These are phyloP conservation scores for Pomatorhinus ruficollis DNA, from an alignment of 2,113 vertebrate species.

Conservation along the genomic window DNA sequence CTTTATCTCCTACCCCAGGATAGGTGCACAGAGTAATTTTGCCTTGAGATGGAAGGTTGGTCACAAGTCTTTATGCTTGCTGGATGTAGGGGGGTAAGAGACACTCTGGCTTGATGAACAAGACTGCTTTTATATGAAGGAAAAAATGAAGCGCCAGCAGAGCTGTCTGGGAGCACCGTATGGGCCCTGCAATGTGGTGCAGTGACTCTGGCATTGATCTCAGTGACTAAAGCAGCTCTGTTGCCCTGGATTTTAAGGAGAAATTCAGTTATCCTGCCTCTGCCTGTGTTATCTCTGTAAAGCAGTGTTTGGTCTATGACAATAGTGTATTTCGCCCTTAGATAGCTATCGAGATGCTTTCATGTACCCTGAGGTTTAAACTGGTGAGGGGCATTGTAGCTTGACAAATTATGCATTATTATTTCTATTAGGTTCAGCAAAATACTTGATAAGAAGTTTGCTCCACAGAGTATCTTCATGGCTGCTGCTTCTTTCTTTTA, in stretches of 20 bases:
- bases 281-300: background rate
- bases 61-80: background rate
- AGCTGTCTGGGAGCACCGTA: background rate
- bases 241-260: background rate
- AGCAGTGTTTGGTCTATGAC: background rate
- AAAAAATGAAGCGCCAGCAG: fast-evolving
- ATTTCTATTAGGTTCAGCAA: background rate
- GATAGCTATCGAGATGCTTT: background rate
- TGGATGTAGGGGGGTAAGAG: background rate
- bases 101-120: background rate
- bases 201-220: background rate
- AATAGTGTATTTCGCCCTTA: background rate
- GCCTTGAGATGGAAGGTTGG: background rate
- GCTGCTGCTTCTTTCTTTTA: background rate
- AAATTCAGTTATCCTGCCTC: background rate
- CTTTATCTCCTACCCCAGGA: background rate
- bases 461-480: background rate
- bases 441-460: background rate
- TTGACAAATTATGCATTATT: background rate
- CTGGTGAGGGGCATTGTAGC: background rate
- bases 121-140: background rate
- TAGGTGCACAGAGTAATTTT: background rate
- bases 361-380: background rate
- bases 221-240: background rate
- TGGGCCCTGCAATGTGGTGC: background rate